Conservation (phyloP, 1,140 invertebrate genomes). For the Ooceraea biroi region DNA sequence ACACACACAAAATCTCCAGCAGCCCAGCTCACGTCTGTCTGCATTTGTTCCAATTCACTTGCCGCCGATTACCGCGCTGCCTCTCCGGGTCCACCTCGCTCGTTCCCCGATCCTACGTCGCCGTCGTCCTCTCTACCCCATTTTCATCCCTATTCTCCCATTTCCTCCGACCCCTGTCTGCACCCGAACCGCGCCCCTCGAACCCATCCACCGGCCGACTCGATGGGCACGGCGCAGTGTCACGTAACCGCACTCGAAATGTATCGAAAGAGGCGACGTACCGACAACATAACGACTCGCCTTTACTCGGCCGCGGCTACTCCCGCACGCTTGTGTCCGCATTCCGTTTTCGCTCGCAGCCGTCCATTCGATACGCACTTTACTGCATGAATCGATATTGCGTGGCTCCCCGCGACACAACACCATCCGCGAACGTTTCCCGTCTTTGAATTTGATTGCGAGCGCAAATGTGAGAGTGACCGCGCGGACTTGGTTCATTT, state of each 20-base stretch:
- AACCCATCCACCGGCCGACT: slow-evolving; percentile 42
- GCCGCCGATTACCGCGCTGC: slow-evolving; percentile 79
- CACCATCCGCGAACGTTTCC: slow-evolving; percentile 28
- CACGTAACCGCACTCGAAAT: slow-evolving; percentile 75
- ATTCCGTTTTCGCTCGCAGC: slow-evolving; percentile 14
- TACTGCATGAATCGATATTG: slow-evolving; percentile 56
- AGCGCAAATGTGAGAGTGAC: slow-evolving; percentile 8
- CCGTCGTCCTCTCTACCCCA: slow-evolving; percentile 62
- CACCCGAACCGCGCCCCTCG: slow-evolving; percentile 10
- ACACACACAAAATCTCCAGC: slow-evolving; percentile 29
- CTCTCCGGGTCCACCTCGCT: slow-evolving; percentile 60
- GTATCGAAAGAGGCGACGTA: slow-evolving; percentile 71
- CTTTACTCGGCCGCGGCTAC: slow-evolving; percentile 44
- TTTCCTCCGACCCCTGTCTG: slow-evolving; percentile 59
- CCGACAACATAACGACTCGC: slow-evolving; percentile 45
- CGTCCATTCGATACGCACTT: slow-evolving; percentile 40
- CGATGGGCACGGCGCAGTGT: slow-evolving; percentile 68
- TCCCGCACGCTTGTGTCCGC: not conserved
- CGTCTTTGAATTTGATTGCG: not conserved
- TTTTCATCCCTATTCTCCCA: slow-evolving; percentile 77
- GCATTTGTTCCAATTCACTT: slow-evolving; percentile 83
- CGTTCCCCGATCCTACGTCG: slow-evolving; percentile 62
- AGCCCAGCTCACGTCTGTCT: slow-evolving; percentile 79
- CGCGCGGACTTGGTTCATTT: slow-evolving; percentile 42
- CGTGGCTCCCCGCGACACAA: not conserved